These are phyloP conservation scores for Litocranius walleri DNA, from an alignment of 2,113 vertebrate genomes.

Conservation along the genomic window DNA sequence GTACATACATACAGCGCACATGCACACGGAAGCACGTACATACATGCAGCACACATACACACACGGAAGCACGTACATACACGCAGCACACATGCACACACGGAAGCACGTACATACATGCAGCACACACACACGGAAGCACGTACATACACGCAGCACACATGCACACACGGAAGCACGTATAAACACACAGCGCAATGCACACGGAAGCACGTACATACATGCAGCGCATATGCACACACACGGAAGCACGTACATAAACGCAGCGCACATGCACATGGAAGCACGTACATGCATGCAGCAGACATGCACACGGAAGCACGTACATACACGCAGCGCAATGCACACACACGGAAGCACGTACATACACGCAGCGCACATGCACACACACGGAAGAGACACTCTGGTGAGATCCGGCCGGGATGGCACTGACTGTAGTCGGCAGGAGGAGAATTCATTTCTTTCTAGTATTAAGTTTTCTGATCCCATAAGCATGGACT, in stretches of 20 bases:
- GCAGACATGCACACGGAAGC: background rate
- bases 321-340: background rate
- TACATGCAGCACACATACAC: background rate
- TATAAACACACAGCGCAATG: rapidly evolving
- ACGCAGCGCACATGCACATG: background rate
- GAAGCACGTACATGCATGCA: too few relatives aligned
- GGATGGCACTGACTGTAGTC: too few relatives aligned
- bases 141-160: background rate
- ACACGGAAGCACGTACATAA: too few relatives aligned
- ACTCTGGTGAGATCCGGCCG: background rate
- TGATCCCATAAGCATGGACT: background rate
- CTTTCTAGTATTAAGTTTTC: background rate
- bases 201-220: too few relatives aligned
- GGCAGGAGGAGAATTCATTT: background rate
- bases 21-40: too few relatives aligned
- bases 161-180: too few relatives aligned
- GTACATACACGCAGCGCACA: background rate
- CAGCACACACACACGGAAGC: background rate
- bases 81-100: too few relatives aligned
- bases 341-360: background rate
- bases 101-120: too few relatives aligned
- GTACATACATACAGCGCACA: background rate
- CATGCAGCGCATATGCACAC: too few relatives aligned
- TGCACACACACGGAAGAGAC: background rate
- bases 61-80: too few relatives aligned